These are phyloP conservation scores for Dicycla oo DNA, from an alignment of 2,888 invertebrate genomes.

Conservation along the genomic window DNA sequence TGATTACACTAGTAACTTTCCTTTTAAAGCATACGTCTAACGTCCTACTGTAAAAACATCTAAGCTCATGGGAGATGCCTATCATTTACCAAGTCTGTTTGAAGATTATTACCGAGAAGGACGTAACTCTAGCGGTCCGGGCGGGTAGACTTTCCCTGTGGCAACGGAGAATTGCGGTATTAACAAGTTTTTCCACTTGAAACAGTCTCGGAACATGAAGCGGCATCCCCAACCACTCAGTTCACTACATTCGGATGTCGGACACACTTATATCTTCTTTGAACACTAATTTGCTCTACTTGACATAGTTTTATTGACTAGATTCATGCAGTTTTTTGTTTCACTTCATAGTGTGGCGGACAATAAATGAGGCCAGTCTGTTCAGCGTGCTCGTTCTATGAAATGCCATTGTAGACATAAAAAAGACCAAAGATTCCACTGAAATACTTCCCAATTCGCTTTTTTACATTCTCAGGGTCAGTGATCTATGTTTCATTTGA, in stretches of 20 bases:
- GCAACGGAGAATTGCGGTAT: constrained; percentile 52
- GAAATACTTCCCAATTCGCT: constrained; percentile 6
- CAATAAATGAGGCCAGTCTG: neutral
- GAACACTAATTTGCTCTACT: constrained; percentile 44
- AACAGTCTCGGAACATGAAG: constrained; percentile 52
- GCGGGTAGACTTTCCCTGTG: constrained; percentile 42
- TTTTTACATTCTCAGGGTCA: no score
- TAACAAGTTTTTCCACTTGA: constrained; percentile 62
- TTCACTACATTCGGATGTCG: constrained; percentile 46
- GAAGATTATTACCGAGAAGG: constrained; percentile 49
- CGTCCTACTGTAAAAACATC: constrained; percentile 8
- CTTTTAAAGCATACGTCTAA: constrained; percentile 27
- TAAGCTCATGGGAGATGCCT: constrained; percentile 54
- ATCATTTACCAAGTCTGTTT: constrained; percentile 53
- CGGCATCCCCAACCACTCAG: constrained; percentile 42
- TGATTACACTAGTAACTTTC: constrained; percentile 14
- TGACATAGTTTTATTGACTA: constrained; percentile 50
- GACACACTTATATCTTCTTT: constrained; percentile 50
- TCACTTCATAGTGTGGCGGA: constrained; percentile 1
- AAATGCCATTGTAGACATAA: constrained; percentile 11
- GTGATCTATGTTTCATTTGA: constrained; percentile 61
- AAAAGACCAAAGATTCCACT: constrained; percentile 2
- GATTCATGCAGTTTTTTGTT: constrained; percentile 33
- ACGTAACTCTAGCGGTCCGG: constrained; percentile 31
- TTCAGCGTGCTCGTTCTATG: constrained; percentile 6